Evolutionary conservation across 2,797 vertebrate genomes (phyloP).

Genomic region (Morus bassanus): DNA sequence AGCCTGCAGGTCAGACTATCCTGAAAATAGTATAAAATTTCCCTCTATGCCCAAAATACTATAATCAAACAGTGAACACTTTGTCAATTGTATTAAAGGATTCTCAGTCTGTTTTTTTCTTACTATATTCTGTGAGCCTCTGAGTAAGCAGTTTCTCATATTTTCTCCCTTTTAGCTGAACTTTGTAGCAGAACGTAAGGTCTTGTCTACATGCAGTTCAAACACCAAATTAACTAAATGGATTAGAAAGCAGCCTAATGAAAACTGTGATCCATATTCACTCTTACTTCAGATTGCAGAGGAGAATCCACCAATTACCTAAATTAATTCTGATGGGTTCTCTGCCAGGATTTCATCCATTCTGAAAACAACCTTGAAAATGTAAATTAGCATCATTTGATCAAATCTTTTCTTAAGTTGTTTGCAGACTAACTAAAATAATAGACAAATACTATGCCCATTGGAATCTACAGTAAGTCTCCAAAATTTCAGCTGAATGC

Average conservation of each 20-base stretch:
- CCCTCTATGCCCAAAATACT: neutral
- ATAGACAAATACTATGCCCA: neutral
- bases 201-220: neutral
- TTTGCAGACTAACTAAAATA: neutral
- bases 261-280: neutral
- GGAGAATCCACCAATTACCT: neutral
- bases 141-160: neutral
- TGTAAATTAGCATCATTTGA: neutral
- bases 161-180: neutral
- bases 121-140: neutral
- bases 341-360: neutral
- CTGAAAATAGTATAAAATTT: neutral
- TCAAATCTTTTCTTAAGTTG: neutral
- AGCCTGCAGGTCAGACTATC: neutral
- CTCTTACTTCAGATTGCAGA: neutral
- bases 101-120: neutral
- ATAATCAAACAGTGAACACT: neutral
- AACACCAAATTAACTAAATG: constrained; percentile 1
- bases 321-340: neutral
- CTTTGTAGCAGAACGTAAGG: neutral
- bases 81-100: neutral
- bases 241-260: neutral
- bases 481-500: neutral
- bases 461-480: neutral
- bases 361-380: neutral